Evolutionary conservation across 1,140 invertebrate species (phyloP), one percentile per base, ranked within the genome.

Genomic region (Planococcus citri): DNA sequence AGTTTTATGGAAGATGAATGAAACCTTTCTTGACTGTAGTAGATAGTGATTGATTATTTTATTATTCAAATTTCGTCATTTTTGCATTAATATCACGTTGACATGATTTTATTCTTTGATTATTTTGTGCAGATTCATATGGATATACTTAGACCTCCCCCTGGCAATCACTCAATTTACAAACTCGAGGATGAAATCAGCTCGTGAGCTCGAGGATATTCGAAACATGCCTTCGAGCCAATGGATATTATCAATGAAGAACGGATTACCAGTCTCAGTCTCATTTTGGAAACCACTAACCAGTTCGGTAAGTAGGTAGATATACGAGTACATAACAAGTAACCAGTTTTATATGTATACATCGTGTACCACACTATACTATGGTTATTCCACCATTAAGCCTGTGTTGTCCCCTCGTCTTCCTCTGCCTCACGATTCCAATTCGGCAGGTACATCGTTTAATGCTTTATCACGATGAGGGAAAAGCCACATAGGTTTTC

Each of bases 391-490:
- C 41, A 51, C 41, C 41, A 51, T 51, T 51, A 51, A 9, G 41
- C 41, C 41, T 51, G 41, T 17, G 41, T 51, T 17, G n/a, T 20
- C 4, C 3, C 41, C 41, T 3, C 6, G 6, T 3, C n/a, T 51
- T 51, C n/a, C 41, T 17, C 41, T 20, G 12, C 12, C 17, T 51
- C 41, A n/a, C 41, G 41, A 51, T 20, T 14, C 41, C n/a, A n/a
- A n/a, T n/a, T n/a, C n/a, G n/a, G n/a, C n/a, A 51, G 41, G 41
- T 51, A 51, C 41, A 51, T 51, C 41, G 41, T 51, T 51, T 51
- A 51, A 51, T 51, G 41, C 41, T 51, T 51, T 51, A 51, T 51
- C 41, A 51, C n/a, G 41, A 51, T 51, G 41, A 14, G 41, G 41
- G 41, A 51, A 51, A 51, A 51, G 41, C 41, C 41, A 20, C 41